A percentile compares a stretch with the other conserved stretches of the same genome.
These are phyloP conservation scores for Zapornia atra DNA, from an alignment of 2,113 vertebrate genomes.

Conservation along the genomic window DNA sequence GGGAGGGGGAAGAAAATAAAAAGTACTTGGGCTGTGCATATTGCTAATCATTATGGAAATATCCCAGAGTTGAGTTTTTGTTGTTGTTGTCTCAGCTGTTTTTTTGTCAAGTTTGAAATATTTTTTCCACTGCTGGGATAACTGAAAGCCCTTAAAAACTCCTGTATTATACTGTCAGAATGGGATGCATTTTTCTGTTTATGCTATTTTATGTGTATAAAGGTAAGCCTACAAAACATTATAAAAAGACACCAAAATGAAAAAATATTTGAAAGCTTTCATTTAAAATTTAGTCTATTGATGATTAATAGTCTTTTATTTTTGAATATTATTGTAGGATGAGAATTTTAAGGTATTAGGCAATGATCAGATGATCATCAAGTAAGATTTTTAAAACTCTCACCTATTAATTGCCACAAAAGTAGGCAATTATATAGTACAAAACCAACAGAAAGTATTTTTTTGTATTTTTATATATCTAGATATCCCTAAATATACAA, in stretches of 20 bases:
- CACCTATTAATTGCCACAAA: not conserved
- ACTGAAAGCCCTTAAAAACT: not conserved
- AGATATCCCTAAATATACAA: not conserved
- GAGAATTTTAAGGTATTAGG: not conserved
- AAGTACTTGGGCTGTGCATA: not conserved
- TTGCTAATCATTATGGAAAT: not conserved
- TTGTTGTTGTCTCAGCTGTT: not conserved
- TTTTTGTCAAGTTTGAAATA: not conserved
- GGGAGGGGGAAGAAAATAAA: too few species aligned
- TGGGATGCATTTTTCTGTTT: not conserved
- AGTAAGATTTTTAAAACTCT: not conserved
- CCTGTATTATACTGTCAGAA: not conserved
- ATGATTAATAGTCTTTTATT: not conserved
- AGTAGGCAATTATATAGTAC: not conserved
- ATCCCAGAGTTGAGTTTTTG: too few species aligned
- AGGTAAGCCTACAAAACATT: not conserved
- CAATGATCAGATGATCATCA: not conserved
- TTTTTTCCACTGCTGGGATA: not conserved
- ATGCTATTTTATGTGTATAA: not conserved
- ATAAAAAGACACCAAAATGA: not conserved
- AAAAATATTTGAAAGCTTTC: not conserved
- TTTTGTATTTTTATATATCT: not conserved
- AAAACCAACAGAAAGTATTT: not conserved
- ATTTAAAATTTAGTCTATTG: not conserved
- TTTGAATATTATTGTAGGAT: not conserved